Percentiles rank a stretch among this genome's conserved stretches.
Conservation (phyloP, 2,113 vertebrate species). For the Lepisosteus oculatus region DNA sequence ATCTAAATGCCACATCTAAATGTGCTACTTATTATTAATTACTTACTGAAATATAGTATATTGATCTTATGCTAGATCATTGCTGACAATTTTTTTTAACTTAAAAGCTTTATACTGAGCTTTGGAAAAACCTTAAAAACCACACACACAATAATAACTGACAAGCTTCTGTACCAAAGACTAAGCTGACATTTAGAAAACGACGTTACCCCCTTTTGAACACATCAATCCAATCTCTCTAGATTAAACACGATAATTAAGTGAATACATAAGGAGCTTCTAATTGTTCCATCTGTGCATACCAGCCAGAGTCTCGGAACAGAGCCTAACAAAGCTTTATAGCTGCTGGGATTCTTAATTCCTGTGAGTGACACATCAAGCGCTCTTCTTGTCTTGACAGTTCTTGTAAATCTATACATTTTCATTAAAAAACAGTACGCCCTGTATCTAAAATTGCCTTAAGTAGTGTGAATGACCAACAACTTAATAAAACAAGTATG, state of each 20-base stretch:
- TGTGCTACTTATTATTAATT: no score
- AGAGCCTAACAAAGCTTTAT: background rate
- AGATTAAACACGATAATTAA: background rate
- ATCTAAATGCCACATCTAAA: no score
- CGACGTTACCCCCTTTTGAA: background rate
- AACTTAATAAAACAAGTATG: slow-evolving; percentile 10
- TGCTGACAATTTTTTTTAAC: no score
- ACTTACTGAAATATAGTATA: no score
- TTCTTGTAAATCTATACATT: slow-evolving; percentile 11
- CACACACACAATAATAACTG: background rate
- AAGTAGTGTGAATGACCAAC: background rate
- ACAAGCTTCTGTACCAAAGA: background rate
- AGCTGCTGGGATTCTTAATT: background rate
- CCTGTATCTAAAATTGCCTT: background rate
- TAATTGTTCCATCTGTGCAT: background rate
- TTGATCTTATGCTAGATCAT: no score
- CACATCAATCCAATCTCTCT: background rate
- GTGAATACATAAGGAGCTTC: background rate
- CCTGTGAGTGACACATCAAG: background rate
- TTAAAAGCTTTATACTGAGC: no score
- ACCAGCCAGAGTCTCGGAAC: background rate
- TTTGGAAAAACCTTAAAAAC: no score
- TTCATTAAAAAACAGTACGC: slow-evolving; percentile 9
- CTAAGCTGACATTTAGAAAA: background rate
- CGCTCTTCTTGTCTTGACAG: slow-evolving; percentile 4